Evolutionary conservation across 2,888 invertebrate species (phyloP), one percentile per base, ranked within the genome.

Genomic region (Acrobeloides nanus): DNA sequence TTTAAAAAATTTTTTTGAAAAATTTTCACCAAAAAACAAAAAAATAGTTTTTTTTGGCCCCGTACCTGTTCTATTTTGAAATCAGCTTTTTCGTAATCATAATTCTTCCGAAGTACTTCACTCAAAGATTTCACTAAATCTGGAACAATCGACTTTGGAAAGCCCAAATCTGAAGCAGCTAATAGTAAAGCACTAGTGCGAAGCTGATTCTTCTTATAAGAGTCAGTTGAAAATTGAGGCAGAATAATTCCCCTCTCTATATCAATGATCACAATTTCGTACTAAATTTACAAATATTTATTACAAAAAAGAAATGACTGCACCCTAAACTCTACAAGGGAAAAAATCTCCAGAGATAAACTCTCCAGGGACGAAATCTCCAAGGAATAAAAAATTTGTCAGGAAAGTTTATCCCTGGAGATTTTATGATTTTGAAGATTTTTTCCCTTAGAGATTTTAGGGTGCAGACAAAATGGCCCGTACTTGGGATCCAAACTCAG

Each of bases 201-300:
- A 18, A 53, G 17, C 12, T 41, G 33, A 8, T 29, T 44, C 23
- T 59, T 37, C n/a, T 31, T 24, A n/a, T 25, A 15, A 23, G 23
- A 29, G n/a, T 48, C 44, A n/a, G 24, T 27, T 18, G 54, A 38
- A 4, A 57, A 39, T 25, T 48, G 43, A 1, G 61, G 59, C 6
- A 55, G 25, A 18, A 62, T 37, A 12, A 59, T 32, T 10, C 59
- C 59, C n/a, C 45, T 46, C 23, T 59, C 61, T 18, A 62, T 47
- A 32, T 59, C 59, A n/a, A 59, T 33, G 10, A 53, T 18, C 17
- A 56, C 46, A n/a, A 54, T 46, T 17, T 64, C 61, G 18, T 50
- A 50, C 42, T 53, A 27, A n/a, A 59, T 10, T 15, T 5, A 6
- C 20, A 10, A 18, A 12, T 15, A 21, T n/a, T 23, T 47, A 18